Evolutionary conservation across 2,113 vertebrate genomes (phyloP).

Genomic region (Coptodon bakossiorum): DNA sequence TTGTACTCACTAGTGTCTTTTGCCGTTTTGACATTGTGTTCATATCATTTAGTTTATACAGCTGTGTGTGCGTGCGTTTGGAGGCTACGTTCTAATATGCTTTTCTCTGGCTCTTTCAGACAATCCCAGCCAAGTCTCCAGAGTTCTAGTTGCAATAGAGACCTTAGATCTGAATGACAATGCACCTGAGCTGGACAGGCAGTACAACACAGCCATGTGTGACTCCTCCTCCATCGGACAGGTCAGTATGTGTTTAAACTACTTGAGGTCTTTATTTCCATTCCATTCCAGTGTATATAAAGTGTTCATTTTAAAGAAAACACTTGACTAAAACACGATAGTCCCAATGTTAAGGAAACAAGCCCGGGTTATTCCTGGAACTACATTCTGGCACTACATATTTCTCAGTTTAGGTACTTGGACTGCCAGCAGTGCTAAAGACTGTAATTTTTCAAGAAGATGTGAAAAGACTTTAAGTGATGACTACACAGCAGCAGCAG

Average conservation of each 20-base stretch:
- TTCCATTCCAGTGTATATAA: not conserved
- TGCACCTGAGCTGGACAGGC: slow-evolving; percentile 80
- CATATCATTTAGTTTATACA: not conserved
- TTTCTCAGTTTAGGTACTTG: not conserved
- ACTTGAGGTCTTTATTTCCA: not conserved
- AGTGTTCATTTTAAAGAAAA: not conserved
- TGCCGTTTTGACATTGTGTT: not conserved
- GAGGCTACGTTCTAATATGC: not conserved
- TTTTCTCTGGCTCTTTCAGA: slow-evolving; percentile 67
- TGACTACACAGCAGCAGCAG: not conserved
- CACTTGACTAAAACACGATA: not conserved
- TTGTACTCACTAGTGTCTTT: not conserved
- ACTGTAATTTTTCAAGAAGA: not conserved
- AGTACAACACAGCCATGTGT: slow-evolving; percentile 82
- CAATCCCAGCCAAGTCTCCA: slow-evolving; percentile 82
- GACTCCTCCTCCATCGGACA: slow-evolving; percentile 78
- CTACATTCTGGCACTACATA: not conserved
- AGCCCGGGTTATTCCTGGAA: not conserved
- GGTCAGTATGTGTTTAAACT: slow-evolving; percentile 62
- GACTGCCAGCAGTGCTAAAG: not conserved
- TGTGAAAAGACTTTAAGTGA: not conserved
- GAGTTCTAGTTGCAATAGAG: slow-evolving; percentile 78
- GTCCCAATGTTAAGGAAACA: not conserved
- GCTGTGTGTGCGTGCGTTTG: not conserved
- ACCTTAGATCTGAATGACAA: slow-evolving; percentile 88